Conservation (phyloP, 2,113 vertebrate genomes). For the Erpornis zantholeuca region DNA sequence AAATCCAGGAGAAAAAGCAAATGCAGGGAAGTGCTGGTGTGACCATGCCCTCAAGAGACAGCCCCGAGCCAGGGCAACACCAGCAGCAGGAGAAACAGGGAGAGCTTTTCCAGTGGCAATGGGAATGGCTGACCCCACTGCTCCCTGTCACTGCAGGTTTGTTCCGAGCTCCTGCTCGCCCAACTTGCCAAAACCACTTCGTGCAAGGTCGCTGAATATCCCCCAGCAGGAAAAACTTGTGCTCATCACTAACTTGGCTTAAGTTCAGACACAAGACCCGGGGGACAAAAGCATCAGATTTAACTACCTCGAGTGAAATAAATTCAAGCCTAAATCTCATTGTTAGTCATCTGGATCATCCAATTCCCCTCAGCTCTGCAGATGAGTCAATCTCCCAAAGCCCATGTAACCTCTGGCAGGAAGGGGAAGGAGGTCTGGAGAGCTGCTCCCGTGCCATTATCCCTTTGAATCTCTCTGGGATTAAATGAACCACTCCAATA, state of each 20-base stretch:
- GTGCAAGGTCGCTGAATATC: neutral
- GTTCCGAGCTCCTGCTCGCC: neutral
- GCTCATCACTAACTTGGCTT: neutral
- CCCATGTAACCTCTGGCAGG: neutral
- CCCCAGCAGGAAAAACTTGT: neutral
- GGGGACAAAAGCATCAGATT: neutral
- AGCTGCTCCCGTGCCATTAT: neutral
- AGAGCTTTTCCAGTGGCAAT: neutral
- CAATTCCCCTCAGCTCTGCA: neutral
- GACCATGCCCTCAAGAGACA: neutral
- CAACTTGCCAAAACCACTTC: neutral
- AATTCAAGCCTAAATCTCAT: neutral
- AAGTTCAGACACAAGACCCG: neutral
- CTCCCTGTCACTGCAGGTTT: neutral
- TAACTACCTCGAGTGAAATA: neutral
- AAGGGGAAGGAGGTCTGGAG: neutral
- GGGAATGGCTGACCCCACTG: neutral
- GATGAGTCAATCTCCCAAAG: neutral
- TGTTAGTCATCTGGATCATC: conserved; percentile 11
- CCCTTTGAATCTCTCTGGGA: neutral
- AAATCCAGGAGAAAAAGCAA: neutral
- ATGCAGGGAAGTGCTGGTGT: neutral
- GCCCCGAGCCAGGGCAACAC: neutral
- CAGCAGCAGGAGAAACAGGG: neutral
- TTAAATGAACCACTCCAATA: conserved; percentile 32